Base-by-base conservation (phyloP, 2,113 vertebrate species). In the Chamaea fasciata region DNA sequence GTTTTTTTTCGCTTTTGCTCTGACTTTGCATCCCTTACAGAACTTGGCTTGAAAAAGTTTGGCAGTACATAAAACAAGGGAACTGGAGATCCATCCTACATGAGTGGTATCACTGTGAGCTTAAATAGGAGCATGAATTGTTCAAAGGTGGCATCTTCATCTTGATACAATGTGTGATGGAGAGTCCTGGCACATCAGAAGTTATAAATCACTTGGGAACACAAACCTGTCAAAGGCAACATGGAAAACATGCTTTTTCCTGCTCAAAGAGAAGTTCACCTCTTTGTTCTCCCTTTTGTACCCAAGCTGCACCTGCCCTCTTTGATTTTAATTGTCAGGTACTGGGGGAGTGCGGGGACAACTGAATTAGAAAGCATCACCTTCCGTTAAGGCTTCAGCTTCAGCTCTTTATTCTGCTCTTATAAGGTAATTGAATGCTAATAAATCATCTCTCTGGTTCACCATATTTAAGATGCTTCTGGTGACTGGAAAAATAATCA, bases 291-390 rank as follows among this genome's bases (percentile, higher is more conserved):
- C 53, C 31, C 55, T 78, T 94, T 90, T 94, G 94, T 84, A 63
- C 27, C 31, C 39, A 91, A 60, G 31, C 82, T 95, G 89, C 92
- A 95, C 94, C 88, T 96, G 93, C 50, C 46, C 57, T 78, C 83
- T 91, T 95, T 90, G 80, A 94, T 96, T 95, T 94, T 95, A 92
- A 82, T 96, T 90, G 92, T 65, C 69, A 95, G 87, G 75, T 94
- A 77, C 3, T 1, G 31, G 41, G 57, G 69, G 31, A 90, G 57
- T 2, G 1, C 0, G 0, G 44, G 46, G 49, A 41, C 0, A 0
- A 35, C 33, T 1, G 1, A 76, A 73, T 67, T 92, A 91, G 85
- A 87, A 94, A 95, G 55, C 70, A 63, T 79, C 94, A 93, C 87
- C 90, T 96, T 95, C 30, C 30, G 59, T 89, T 89, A 41, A 73